These are phyloP conservation scores for Aporophyla lueneburgensis DNA, from an alignment of 2,888 invertebrate species.

Conservation along the genomic window DNA sequence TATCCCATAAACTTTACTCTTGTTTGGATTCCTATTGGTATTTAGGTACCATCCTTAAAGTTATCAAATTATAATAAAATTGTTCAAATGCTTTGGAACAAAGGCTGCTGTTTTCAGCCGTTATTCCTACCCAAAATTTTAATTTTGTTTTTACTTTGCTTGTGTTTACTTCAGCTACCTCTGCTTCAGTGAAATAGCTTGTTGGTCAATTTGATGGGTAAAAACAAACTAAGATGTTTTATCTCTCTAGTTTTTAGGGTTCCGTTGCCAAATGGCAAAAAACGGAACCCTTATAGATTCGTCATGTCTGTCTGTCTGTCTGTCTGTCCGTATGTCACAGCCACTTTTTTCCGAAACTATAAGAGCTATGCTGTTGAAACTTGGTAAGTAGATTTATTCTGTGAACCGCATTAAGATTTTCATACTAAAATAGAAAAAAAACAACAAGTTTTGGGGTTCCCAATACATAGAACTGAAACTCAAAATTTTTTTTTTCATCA, in stretches of 20 bases:
- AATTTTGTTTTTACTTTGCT: slow-evolving; percentile 14
- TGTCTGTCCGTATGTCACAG: too few relatives aligned
- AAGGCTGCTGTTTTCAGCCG: not conserved
- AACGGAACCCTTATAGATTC: too few relatives aligned
- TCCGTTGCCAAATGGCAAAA: too few relatives aligned
- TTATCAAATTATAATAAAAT: slow-evolving; percentile 14
- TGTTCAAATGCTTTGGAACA: not conserved
- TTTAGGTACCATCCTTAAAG: slow-evolving; percentile 5
- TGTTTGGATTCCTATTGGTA: not conserved
- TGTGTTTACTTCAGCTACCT: not conserved
- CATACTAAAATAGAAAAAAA: too few relatives aligned
- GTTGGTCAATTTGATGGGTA: not conserved
- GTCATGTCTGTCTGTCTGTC: too few relatives aligned
- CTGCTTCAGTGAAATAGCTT: not conserved
- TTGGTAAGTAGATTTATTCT: too few relatives aligned
- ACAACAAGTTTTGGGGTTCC: too few relatives aligned
- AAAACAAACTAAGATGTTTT: not conserved
- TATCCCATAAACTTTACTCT: slow-evolving; percentile 10
- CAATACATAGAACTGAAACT: too few relatives aligned
- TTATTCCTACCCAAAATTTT: not conserved
- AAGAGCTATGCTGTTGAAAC: too few relatives aligned
- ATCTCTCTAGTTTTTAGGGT: not conserved
- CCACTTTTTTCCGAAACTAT: too few relatives aligned
- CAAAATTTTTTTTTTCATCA: too few relatives aligned
- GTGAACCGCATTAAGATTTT: too few relatives aligned